Evolutionary conservation across 2,888 invertebrate species (phyloP), one percentile per base, ranked within the genome.

Genomic region (Heteromyza rotundicornis): DNA sequence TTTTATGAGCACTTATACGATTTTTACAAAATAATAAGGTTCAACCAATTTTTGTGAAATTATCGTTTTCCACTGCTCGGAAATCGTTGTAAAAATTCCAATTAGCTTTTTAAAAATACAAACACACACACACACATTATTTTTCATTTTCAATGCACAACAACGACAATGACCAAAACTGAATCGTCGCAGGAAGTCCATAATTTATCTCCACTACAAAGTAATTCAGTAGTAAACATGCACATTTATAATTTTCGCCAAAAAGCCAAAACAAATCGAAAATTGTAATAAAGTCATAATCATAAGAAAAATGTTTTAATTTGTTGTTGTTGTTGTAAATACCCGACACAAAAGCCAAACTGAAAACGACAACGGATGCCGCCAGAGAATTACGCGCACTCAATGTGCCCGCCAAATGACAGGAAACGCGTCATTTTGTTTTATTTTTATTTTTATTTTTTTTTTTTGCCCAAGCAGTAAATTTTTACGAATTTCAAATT

Each of bases 381-480:
- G 74, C 70, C 72, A 73, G 72, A 70, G 77, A 76, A 77, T 77
- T 76, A 76, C 77, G 76, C 3, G 40, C 76, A 76, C 76, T 72
- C 72, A 76, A 76, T 75, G 72, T 72, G 61, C 57, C 72, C 75
- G 75, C 77, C 73, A 76, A 76, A 76, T 73, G 75, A 71, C 77
- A 76, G 76, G 76, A 76, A 76, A 70, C 75, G 75, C 76, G 77
- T 76, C 75, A 76, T 76, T 76, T 64, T 64, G 47, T n/a, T n/a
- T n/a, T n/a, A 35, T 35, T 12, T 5, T 32, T 32, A 8, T 12
- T 32, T 32, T 12, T 5, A 5, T 32, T 5, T 5, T n/a, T n/a
- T n/a, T 3, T 7, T 40, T 8, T n/a, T n/a, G 32, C 32, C 12
- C 32, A 32, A 32, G n/a, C n/a, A n/a, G n/a, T 8, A 32, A 32